Evolutionary conservation across 2,888 invertebrate species (phyloP), one percentile per base, ranked within the genome.

Genomic region (Cephus rjabovi): DNA sequence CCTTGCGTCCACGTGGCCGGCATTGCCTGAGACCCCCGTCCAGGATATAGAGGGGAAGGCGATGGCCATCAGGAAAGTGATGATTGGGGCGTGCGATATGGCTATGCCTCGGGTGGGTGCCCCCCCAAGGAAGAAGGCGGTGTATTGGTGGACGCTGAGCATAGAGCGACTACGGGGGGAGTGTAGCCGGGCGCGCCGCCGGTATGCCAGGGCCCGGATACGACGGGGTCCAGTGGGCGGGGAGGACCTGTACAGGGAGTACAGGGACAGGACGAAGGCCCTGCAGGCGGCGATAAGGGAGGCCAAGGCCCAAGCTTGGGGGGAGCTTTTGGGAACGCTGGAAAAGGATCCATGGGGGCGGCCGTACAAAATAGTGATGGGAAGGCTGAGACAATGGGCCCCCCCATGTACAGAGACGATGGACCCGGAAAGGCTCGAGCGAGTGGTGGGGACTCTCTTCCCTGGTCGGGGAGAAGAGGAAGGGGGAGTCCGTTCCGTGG

Each of bases 341-440:
- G 82, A 80, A 31, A 35, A 75, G 4, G 81, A 82, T 34, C 69
- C 78, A 1, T 83, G 81, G 76, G 80, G 78, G n/a, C 69, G 78
- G 4, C 81, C 79, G 31, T 84, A 82, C 69, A 81, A 78, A 76
- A 74, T 83, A 12, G 77, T 80, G 0, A 9, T 69, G 69, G 30
- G 69, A 9, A 69, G 11, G 11, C 1, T 69, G 6, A 0, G 12
- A 9, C 69, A 9, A 6, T 11, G 34, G 34, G 34, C 34, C 0
- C 34, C 34, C 34, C 34, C 34, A 0, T 34, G 34, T 0, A 69
- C 69, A 6, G 69, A 69, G 0, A 1, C 1, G 6, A 0, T 69
- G 0, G 69, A 69, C 12, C 69, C 0, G 1, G n/a, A 30, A 0
- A 9, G 9, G 11, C 34, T 34, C 34, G 1, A 6, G 1, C 6